Evolutionary conservation across 2,888 invertebrate genomes (phyloP), one percentile per base, ranked within the genome.

Genomic region (Macaria notata): DNA sequence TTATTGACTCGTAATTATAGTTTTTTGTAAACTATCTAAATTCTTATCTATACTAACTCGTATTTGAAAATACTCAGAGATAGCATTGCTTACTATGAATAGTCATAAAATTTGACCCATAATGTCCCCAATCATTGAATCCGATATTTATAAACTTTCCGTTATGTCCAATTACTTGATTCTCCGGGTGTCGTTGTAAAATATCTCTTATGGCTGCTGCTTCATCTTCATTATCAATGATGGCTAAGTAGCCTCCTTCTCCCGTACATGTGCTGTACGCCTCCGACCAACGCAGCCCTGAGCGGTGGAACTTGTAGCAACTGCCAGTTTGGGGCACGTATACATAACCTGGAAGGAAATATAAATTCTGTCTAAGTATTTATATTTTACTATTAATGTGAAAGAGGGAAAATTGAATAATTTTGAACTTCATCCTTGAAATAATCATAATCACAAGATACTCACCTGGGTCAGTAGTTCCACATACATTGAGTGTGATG

Each of bases 301-400:
- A 31, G 1, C 41, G 33, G 54, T 71, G 68, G 61, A 71, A 65
- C 61, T 71, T 71, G 61, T 71, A 71, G 49, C 71, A 71, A 42
- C 63, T 65, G 3, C 64, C 61, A 8, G 41, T 41, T 41, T 3
- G 8, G 4, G 41, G 41, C 41, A 8, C 41, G 9, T 8, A 41
- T 8, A n/a, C n/a, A n/a, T 41, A 41, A 8, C n/a, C 41, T 41
- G 41, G 41, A 41, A 41, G 41, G 19, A 19, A 19, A 19, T 19
- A 19, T 19, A 19, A 19, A 19, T 19, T 19, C 19, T 19, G 2
- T 19, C 19, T 19, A n/a, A n/a, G n/a, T n/a, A n/a, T n/a, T n/a
- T n/a, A n/a, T n/a, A n/a, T n/a, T n/a, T n/a, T n/a, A n/a, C n/a
- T n/a, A n/a, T n/a, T n/a, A n/a, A n/a, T n/a, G n/a, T n/a, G n/a